Base-by-base conservation (phyloP, 2,888 invertebrate species). In the Watsonalla cultraria region DNA sequence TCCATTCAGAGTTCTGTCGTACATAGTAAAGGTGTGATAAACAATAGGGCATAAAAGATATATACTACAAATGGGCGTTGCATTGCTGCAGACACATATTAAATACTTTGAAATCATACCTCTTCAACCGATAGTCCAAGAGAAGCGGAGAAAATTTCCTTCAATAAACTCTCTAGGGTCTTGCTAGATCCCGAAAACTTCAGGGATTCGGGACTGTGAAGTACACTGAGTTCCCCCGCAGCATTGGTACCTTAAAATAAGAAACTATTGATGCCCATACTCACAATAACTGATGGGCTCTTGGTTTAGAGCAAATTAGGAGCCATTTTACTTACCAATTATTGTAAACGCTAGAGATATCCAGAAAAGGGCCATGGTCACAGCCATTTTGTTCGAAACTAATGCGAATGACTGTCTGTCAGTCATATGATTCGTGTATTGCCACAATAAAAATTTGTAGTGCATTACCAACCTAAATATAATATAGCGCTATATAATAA, bases 51-150 rank as follows among this genome's bases (percentile, higher is more conserved):
- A 33, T 35, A 7, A 48, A n/a, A 35, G 35, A 34, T 13, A 6
- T 7, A 47, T 45, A 35, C 34, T 34, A 34, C 47, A 35, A 49
- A 37, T 49, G 37, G 37, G 49, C 49, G 49, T 49, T 39, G 24
- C 7, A 11, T 15, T 37, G 6, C 37, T 13, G 8, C 15, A 39
- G 15, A 47, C 42, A 52, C 13, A 47, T 13, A 37, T 39, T 45
- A 37, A 45, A 33, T 42, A 7, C 15, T 52, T n/a, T 15, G 13
- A 49, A 49, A 51, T 67, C 65, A 57, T 84, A 94, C 94, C 86
- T 94, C 93, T 77, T 93, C 93, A n/a, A 94, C 93, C 9, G 95
- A 93, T 62, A 94, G 92, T 50, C 96, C 96, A 59, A 95, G 86
- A 51, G 93, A 84, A 54, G 94, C 94, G n/a, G 94, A 93, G 61